Evolutionary conservation across 2,113 vertebrate species (phyloP).

Genomic region (Lonchura striata): DNA sequence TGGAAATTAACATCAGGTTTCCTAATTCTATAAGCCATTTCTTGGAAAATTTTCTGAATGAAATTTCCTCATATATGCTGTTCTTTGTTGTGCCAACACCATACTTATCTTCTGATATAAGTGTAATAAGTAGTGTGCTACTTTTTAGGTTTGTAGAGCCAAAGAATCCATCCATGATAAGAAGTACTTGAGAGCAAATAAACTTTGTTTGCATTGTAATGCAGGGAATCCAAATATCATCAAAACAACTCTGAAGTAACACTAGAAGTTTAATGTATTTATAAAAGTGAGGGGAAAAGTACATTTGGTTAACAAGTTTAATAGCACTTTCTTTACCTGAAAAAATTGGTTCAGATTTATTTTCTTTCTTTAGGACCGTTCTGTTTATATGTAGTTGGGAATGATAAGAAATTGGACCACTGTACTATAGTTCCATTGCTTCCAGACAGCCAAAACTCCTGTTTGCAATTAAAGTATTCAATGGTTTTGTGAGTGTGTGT

Average conservation of each 20-base stretch:
- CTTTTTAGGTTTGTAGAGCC: not conserved
- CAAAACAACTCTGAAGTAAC: not conserved
- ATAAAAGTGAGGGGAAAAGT: not conserved
- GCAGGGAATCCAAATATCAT: not conserved
- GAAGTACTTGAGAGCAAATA: not conserved
- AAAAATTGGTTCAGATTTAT: fast-evolving
- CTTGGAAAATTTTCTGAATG: not conserved
- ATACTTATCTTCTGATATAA: not conserved
- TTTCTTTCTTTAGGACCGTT: not conserved
- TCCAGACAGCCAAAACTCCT: not conserved
- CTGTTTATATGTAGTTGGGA: not conserved
- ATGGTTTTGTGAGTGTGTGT: not conserved
- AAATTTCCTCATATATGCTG: not conserved
- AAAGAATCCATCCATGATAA: not conserved
- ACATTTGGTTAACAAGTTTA: not conserved
- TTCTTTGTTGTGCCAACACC: not conserved
- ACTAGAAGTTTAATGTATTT: not conserved
- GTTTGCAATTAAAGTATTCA: not conserved
- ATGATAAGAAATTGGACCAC: not conserved
- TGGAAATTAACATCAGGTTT: not conserved
- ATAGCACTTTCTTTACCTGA: not conserved
- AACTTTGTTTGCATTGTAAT: not conserved
- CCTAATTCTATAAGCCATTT: not conserved
- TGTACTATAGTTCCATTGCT: not conserved
- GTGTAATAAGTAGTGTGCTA: not conserved